phyloP scores from a whole-genome alignment of 2,888 invertebrate species.

The Drosophila atripex region DNA sequence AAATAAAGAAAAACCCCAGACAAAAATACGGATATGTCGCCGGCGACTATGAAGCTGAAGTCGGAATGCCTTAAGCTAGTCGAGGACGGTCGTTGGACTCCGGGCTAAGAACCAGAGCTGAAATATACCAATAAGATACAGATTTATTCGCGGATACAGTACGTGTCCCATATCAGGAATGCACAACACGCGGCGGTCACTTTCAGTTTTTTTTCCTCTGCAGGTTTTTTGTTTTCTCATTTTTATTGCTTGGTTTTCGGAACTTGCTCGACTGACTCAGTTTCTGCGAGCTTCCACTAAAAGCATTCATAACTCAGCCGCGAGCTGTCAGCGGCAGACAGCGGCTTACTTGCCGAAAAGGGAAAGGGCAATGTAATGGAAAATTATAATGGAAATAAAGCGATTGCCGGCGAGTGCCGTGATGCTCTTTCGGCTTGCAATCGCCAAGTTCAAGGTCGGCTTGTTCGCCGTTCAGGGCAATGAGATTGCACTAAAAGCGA shows the following conservation, averaged over 20 bases:
- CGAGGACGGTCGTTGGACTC: slow-evolving; percentile 77
- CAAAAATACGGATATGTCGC: slow-evolving; percentile 62
- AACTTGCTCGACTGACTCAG: slow-evolving; percentile 43
- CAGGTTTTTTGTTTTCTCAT: background rate
- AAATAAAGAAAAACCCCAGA: slow-evolving; percentile 28
- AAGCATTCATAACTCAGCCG: slow-evolving; percentile 42
- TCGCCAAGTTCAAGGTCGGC: slow-evolving; percentile 63
- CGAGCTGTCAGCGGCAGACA: slow-evolving; percentile 33
- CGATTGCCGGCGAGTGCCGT: slow-evolving; percentile 22
- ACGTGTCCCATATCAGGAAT: slow-evolving; percentile 49
- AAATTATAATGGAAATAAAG: slow-evolving; percentile 42
- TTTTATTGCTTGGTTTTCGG: slow-evolving; percentile 13
- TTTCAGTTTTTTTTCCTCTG: slow-evolving; percentile 14
- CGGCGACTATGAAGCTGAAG: slow-evolving; percentile 19
- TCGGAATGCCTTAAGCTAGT: slow-evolving; percentile 47
- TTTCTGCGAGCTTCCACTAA: slow-evolving; percentile 41
- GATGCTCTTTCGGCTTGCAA: slow-evolving; percentile 40
- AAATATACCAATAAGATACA: slow-evolving; percentile 15
- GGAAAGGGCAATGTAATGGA: slow-evolving; percentile 52
- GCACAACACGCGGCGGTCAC: slow-evolving; percentile 53
- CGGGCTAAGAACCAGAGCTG: slow-evolving; percentile 14
- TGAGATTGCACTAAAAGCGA: slow-evolving; percentile 40
- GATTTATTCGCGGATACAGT: slow-evolving; percentile 13
- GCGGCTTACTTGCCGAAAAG: slow-evolving; percentile 38
- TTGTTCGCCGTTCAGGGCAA: slow-evolving; percentile 30